A percentile compares a stretch with the other conserved stretches of the same genome.
Conservation (phyloP, 1,140 invertebrate genomes). For the Heliconius eleuchia region DNA sequence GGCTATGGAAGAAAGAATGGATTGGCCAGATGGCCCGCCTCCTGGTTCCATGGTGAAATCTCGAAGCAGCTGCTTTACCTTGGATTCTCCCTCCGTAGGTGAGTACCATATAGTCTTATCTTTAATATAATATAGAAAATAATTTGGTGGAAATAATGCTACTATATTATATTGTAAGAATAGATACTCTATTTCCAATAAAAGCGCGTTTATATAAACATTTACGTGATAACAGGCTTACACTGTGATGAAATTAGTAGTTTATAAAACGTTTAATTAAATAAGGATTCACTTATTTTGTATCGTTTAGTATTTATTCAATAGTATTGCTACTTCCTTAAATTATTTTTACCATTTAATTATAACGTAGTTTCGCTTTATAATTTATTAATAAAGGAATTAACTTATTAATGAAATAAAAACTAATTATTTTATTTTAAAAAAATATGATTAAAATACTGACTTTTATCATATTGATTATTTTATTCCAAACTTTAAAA, state of each 20-base stretch:
- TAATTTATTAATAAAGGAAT: too few relatives aligned
- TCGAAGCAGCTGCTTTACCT: slow-evolving; percentile 77
- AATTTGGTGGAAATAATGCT: background rate
- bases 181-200: background rate
- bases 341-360: too few relatives aligned
- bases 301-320: background rate
- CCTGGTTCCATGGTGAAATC: slow-evolving; percentile 70
- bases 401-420: too few relatives aligned
- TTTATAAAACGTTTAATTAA: slow-evolving; percentile 8
- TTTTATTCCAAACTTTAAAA: background rate
- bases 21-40: slow-evolving; percentile 73
- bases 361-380: background rate
- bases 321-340: too few relatives aligned
- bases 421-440: too few relatives aligned
- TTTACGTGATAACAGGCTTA: background rate
- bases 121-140: background rate
- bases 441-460: background rate
- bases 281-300: background rate
- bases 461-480: background rate
- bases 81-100: slow-evolving; percentile 73
- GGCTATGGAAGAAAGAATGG: slow-evolving; percentile 85
- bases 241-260: background rate
- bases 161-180: background rate
- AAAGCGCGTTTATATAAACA: slow-evolving; percentile 3
- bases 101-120: slow-evolving; percentile 43